A percentile compares a stretch with the other conserved stretches of the same genome.
phyloP scores from a whole-genome alignment of 1,140 invertebrate genomes.

The Panagrolaimus sp. region DNA sequence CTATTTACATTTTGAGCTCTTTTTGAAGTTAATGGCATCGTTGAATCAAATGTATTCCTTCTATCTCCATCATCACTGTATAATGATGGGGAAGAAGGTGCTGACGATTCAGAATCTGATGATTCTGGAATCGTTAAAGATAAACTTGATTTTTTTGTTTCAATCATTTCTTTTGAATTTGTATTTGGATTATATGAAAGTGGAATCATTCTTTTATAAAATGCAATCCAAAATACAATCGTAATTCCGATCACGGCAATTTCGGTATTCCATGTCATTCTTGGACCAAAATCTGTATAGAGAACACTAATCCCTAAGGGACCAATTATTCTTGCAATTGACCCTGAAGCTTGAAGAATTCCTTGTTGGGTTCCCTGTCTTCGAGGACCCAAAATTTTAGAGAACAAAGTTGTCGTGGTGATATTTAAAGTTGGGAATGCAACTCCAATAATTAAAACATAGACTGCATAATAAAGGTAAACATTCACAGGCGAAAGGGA shows the following conservation, averaged over 20 bases:
- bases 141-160: neutral
- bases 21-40: no score
- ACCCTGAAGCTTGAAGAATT: conserved; percentile 44
- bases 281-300: conserved; percentile 1
- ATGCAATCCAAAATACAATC: neutral
- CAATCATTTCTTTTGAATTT: neutral
- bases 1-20: no score
- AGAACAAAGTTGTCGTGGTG: neutral
- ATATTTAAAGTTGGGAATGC: conserved; percentile 9
- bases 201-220: conserved; percentile 9
- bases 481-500: conserved; percentile 23
- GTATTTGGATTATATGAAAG: neutral
- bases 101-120: no score
- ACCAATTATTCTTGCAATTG: conserved; percentile 41
- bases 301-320: conserved; percentile 20
- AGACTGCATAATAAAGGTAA: conserved; percentile 8
- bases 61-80: no score
- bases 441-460: conserved; percentile 8
- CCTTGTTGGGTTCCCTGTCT: conserved; percentile 44
- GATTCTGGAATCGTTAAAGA: no score
- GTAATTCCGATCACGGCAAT: neutral
- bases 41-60: no score
- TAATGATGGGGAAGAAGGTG: no score
- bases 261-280: conserved; percentile 3
- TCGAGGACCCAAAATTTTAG: conserved; percentile 2